Percentiles rank a stretch among this genome's conserved stretches.
These are phyloP conservation scores for Tyto alba DNA, from an alignment of 2,113 vertebrate genomes.

Conservation along the genomic window DNA sequence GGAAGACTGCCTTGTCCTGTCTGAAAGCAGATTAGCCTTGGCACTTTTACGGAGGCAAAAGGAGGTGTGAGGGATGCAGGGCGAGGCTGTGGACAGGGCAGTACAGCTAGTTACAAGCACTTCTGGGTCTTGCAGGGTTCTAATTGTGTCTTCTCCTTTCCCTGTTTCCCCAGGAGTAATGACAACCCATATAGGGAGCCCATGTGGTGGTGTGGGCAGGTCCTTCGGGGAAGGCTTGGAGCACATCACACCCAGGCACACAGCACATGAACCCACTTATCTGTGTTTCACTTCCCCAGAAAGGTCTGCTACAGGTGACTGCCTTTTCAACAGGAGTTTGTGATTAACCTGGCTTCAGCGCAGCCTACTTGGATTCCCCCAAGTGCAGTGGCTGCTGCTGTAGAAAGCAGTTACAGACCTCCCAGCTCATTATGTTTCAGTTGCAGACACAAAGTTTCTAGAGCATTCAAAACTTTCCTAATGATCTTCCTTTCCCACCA, in stretches of 20 bases:
- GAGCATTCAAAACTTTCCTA: not conserved
- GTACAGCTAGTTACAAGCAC: not conserved
- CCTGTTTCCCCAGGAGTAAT: not conserved
- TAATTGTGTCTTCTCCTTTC: not conserved
- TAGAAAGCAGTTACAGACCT: not conserved
- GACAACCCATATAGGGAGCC: not conserved
- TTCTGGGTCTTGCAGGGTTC: not conserved
- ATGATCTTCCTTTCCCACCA: not conserved
- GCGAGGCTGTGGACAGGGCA: not conserved
- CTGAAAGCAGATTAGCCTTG: not conserved
- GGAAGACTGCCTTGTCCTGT: not conserved
- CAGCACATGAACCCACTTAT: fast-evolving
- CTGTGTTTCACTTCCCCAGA: not conserved
- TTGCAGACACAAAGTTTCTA: not conserved
- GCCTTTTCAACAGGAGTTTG: not conserved
- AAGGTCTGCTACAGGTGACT: not conserved
- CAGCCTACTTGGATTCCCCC: not conserved
- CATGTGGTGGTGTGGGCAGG: not conserved
- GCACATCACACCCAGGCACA: not conserved
- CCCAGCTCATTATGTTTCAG: not conserved
- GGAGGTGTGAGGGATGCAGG: not conserved
- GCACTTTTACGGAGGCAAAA: not conserved
- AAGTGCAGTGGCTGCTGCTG: not conserved
- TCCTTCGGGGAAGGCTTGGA: not conserved
- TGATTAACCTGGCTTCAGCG: not conserved